Percentiles rank a stretch among this genome's conserved stretches.
phyloP scores from a whole-genome alignment of 2,888 invertebrate species.

The Caenorhabditis wallacei region DNA sequence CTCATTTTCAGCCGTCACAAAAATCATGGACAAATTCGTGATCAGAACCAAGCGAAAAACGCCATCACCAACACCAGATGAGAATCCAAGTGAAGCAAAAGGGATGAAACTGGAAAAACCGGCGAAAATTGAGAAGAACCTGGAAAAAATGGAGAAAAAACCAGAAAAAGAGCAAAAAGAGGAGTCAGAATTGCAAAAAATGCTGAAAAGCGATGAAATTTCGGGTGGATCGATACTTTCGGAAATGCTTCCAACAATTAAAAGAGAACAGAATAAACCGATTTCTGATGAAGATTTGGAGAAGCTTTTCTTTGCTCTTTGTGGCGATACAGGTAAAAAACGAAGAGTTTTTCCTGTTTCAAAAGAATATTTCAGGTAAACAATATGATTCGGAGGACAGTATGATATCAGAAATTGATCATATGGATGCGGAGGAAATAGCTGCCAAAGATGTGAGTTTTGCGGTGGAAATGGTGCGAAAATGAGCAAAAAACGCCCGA shows the following conservation, averaged over 20 bases:
- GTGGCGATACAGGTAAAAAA: conserved; percentile 26
- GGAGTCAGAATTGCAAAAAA: not conserved
- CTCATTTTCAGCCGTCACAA: conserved; percentile 9
- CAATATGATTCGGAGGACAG: conserved; percentile 57
- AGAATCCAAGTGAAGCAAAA: not conserved
- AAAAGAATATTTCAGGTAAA: conserved; percentile 26
- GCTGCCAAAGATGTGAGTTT: conserved; percentile 31
- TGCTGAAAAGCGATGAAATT: not conserved
- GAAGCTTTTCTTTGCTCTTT: conserved; percentile 23
- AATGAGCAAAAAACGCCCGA: not conserved
- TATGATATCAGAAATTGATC: conserved; percentile 51
- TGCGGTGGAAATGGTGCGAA: not conserved
- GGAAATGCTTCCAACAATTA: not conserved
- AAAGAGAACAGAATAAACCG: not conserved
- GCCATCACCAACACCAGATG: not conserved
- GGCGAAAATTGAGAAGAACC: not conserved
- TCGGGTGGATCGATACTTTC: not conserved
- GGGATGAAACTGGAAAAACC: conserved; percentile 6
- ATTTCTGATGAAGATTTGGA: conserved; percentile 30
- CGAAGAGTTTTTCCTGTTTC: too few relatives aligned
- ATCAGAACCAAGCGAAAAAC: not conserved
- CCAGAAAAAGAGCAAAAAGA: conserved; percentile 5
- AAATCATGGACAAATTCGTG: conserved; percentile 21
- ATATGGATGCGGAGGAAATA: conserved; percentile 47
- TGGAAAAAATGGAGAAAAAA: not conserved